Percentiles rank a stretch among this genome's conserved stretches.
Conservation (phyloP, 2,888 invertebrate species). For the Amphipyra tragopoginis region DNA sequence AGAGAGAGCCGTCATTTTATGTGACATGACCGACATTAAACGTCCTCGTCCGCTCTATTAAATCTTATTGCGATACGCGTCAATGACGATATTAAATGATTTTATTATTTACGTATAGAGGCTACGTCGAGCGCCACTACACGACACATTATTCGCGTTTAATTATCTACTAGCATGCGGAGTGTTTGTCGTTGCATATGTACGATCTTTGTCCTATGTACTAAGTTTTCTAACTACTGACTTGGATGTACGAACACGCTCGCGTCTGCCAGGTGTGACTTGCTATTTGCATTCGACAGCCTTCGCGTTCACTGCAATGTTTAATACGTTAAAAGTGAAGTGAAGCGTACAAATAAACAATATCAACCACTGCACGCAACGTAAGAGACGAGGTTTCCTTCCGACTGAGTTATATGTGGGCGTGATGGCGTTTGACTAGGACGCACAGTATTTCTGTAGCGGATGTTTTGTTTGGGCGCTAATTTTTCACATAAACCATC, state of each 20-base stretch:
- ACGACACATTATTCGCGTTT: slow-evolving; percentile 13
- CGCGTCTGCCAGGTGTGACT: slow-evolving; percentile 26
- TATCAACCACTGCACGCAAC: slow-evolving; percentile 2
- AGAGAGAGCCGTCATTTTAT: slow-evolving; percentile 16
- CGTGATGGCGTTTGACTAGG: slow-evolving; percentile 9
- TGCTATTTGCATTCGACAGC: slow-evolving; percentile 26
- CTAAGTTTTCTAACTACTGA: slow-evolving; percentile 2
- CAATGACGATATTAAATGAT: slow-evolving; percentile 7
- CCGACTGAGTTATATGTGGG: neutral
- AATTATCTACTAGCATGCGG: neutral
- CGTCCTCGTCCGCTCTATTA: slow-evolving; percentile 10
- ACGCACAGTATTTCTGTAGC: slow-evolving; percentile 50
- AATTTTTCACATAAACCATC: slow-evolving; percentile 43
- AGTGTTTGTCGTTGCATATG: slow-evolving; percentile 14
- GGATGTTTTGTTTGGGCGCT: slow-evolving; percentile 57
- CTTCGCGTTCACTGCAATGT: slow-evolving; percentile 20
- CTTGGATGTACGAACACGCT: slow-evolving; percentile 19
- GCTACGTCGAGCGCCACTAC: slow-evolving; percentile 16
- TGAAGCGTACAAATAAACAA: slow-evolving; percentile 14
- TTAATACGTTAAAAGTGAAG: slow-evolving; percentile 14
- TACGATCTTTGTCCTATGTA: neutral
- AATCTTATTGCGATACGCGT: slow-evolving; percentile 1
- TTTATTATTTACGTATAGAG: slow-evolving; percentile 10
- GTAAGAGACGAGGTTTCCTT: slow-evolving; percentile 13
- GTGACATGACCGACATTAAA: slow-evolving; percentile 11